phyloP scores from a whole-genome alignment of 1,140 invertebrate genomes.

The Bombus difficillimus region DNA sequence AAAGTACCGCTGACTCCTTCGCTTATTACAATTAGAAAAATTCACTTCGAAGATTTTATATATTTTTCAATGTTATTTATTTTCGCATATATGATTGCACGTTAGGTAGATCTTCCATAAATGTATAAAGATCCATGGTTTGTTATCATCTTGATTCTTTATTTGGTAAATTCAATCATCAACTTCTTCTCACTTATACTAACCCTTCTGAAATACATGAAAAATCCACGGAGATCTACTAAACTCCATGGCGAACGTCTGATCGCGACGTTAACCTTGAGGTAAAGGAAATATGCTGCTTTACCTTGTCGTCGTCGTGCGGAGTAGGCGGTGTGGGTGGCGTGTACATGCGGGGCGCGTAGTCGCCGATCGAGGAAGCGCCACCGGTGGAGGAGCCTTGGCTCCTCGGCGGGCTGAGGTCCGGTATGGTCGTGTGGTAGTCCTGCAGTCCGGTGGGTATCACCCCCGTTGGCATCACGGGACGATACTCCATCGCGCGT shows the following conservation, averaged over 20 bases:
- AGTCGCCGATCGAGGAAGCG: constrained; percentile 80
- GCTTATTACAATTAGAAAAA: too few relatives aligned
- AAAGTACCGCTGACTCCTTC: too few relatives aligned
- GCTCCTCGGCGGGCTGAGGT: constrained; percentile 80
- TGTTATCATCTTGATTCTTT: too few relatives aligned
- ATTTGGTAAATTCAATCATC: neutral
- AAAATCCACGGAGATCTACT: neutral
- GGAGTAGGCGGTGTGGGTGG: constrained; percentile 81
- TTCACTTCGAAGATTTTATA: too few relatives aligned
- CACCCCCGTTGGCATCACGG: constrained; percentile 78
- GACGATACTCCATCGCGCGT: constrained; percentile 81
- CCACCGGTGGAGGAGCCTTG: constrained; percentile 81
- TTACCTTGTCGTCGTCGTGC: constrained; percentile 82
- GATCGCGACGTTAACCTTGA: constrained; percentile 29
- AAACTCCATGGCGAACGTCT: neutral
- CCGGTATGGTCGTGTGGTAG: constrained; percentile 80
- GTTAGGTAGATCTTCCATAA: too few relatives aligned
- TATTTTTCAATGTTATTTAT: too few relatives aligned
- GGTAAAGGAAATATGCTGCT: constrained; percentile 28
- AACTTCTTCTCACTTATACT: neutral
- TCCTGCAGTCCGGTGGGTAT: constrained; percentile 78
- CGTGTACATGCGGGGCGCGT: constrained; percentile 81
- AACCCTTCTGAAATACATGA: neutral
- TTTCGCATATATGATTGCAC: too few relatives aligned
- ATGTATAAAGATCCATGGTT: too few relatives aligned